Percentiles rank a stretch among this genome's conserved stretches.
phyloP scores from a whole-genome alignment of 2,113 vertebrate species.

The Xiphorhynchus elegans region DNA sequence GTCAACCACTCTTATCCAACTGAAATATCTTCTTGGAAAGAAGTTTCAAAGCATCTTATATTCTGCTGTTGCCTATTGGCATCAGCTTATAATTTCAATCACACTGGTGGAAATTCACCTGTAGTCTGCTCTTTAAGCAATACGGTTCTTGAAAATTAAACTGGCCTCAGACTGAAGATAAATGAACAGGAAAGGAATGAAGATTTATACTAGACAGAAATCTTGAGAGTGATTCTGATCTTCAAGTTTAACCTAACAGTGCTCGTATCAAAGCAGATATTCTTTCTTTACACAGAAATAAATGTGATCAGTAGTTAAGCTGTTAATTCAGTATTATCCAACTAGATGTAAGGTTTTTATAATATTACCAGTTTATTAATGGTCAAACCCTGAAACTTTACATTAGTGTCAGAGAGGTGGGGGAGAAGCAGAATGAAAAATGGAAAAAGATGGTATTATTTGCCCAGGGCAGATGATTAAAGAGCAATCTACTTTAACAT shows the following conservation, averaged over 20 bases:
- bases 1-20: not conserved
- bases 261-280: not conserved
- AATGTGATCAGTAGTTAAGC: not conserved
- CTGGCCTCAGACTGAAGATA: not conserved
- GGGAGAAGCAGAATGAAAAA: constrained; percentile 53
- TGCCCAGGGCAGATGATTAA: constrained; percentile 68
- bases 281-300: not conserved
- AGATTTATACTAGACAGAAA: not conserved
- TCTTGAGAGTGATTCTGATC: not conserved
- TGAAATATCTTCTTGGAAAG: not conserved
- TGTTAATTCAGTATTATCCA: constrained; percentile 28
- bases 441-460: constrained; percentile 48
- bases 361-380: constrained; percentile 59
- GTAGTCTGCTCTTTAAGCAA: not conserved
- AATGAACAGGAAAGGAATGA: not conserved
- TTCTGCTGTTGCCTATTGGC: not conserved
- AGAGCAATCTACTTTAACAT: constrained; percentile 45
- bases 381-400: constrained; percentile 54
- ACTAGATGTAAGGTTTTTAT: constrained; percentile 37
- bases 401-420: constrained; percentile 44
- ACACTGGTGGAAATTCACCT: not conserved
- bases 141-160: not conserved
- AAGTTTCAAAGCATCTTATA: not conserved
- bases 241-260: not conserved
- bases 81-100: not conserved